These are phyloP conservation scores for Campylomormyrus numenius DNA, from an alignment of 2,113 vertebrate genomes.

Conservation along the genomic window DNA sequence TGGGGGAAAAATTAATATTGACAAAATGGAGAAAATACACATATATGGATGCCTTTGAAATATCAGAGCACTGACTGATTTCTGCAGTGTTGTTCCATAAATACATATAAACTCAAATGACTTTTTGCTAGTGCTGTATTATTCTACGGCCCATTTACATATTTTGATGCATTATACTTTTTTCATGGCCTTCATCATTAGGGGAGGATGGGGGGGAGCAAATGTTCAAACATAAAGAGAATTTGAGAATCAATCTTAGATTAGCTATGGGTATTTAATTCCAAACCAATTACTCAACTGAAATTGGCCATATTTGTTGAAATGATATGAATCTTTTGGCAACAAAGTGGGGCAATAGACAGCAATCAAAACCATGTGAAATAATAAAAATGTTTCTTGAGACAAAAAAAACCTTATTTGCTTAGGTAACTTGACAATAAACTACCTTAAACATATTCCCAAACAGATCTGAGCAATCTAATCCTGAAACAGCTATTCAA, in stretches of 20 bases:
- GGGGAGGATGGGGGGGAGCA: background rate
- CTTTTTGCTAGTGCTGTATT: background rate
- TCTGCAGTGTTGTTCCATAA: background rate
- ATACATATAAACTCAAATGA: background rate
- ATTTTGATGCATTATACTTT: background rate
- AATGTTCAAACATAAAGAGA: background rate
- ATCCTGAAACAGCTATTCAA: background rate
- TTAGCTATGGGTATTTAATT: slow-evolving; percentile 3
- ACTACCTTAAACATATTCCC: background rate
- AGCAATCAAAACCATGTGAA: background rate
- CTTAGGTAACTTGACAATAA: background rate
- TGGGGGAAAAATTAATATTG: background rate
- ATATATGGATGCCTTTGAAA: background rate
- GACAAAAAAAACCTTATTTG: background rate
- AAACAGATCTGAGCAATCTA: background rate
- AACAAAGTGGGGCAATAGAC: background rate
- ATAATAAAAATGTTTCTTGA: background rate
- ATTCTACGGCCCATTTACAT: background rate
- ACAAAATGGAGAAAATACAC: background rate
- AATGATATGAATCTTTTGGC: background rate
- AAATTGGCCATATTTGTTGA: background rate
- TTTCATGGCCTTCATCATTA: background rate
- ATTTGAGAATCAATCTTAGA: background rate
- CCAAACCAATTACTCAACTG: background rate
- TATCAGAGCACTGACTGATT: background rate